These are phyloP conservation scores for Montipora cactus DNA, from an alignment of 64 coral and sea anemone species.

Conservation along the genomic window DNA sequence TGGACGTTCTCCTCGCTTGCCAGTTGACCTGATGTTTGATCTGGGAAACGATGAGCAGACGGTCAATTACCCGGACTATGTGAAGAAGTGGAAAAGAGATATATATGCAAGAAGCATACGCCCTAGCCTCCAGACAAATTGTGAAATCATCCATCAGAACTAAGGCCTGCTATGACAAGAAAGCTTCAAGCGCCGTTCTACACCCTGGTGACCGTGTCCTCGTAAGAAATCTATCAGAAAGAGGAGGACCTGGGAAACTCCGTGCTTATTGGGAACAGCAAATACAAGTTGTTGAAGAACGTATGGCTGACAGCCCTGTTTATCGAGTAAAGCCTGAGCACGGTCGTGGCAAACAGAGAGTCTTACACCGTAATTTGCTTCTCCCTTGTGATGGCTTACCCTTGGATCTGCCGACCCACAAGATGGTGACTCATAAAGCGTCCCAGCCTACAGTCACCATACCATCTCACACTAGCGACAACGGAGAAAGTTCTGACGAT, in stretches of 20 bases:
- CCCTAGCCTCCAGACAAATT: not conserved
- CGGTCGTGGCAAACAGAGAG: constrained; percentile 25
- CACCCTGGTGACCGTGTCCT: not conserved
- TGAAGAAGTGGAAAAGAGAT: not conserved
- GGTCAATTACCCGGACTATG: too few species aligned
- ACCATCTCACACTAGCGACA: not conserved
- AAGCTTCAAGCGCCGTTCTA: not conserved
- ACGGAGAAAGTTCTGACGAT: not conserved
- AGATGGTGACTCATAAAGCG: not conserved
- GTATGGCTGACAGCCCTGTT: constrained; percentile 50
- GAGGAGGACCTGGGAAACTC: constrained; percentile 44
- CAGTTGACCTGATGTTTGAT: not conserved
- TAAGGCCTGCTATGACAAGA: not conserved
- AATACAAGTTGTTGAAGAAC: constrained; percentile 41
- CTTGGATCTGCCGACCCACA: not conserved
- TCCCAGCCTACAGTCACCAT: not conserved
- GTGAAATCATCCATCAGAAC: not conserved
- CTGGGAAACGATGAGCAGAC: not conserved
- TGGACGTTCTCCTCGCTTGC: too few species aligned
- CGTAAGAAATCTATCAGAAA: not conserved
- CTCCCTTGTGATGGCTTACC: constrained; percentile 40
- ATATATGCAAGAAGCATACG: not conserved
- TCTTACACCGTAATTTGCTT: constrained; percentile 30
- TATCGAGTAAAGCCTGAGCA: constrained; percentile 53
- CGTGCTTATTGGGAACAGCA: constrained; percentile 61